Base-by-base conservation (phyloP, 2,888 invertebrate genomes). In the Anthrax anthrax region DNA sequence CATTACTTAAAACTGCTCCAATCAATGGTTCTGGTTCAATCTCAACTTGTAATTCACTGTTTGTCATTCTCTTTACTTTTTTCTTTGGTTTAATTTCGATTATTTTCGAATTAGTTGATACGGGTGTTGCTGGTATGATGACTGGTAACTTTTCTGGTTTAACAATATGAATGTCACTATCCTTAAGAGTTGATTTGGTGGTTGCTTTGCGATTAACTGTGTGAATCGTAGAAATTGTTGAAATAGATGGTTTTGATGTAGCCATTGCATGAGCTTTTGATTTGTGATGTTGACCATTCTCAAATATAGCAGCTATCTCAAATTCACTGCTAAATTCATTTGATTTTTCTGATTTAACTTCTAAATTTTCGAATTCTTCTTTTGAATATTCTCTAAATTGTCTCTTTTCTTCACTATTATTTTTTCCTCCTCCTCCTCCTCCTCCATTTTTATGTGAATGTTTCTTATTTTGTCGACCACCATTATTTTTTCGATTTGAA, bases 161-260 rank as follows among this genome's bases (percentile, higher is more conserved):
- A 3, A 67, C 64, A 37, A 66, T 63, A 47, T 66, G 67, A 19
- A 68, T 68, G 46, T 61, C 61, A 50, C 67, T 67, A 43, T 68
- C 67, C n/a, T 61, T 60, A 1, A 61, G 56, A n/a, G 61, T 59
- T 29, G 39, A 37, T 18, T 43, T 49, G 29, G 43, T 49, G 12
- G 40, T 44, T 18, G 23, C 32, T 36, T 38, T 42, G 10, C n/a
- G 14, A 23, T 18, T 18, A 14, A 39, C 44, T 13, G 18, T 14
- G 17, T 37, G 18, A 4, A 12, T 4, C 3, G 29, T 9, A 12
- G 47, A 42, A 17, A 49, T 47, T 17, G 42, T 18, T 40, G 47
- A 18, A 27, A 39, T 27, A 3, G 23, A 12, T n/a, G 18, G 44
- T 27, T 16, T 37, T 16, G 40, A 16, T 34, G 23, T 40, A 17